Base-by-base conservation (phyloP, 2,888 invertebrate species). In the Atethmia centrago region DNA sequence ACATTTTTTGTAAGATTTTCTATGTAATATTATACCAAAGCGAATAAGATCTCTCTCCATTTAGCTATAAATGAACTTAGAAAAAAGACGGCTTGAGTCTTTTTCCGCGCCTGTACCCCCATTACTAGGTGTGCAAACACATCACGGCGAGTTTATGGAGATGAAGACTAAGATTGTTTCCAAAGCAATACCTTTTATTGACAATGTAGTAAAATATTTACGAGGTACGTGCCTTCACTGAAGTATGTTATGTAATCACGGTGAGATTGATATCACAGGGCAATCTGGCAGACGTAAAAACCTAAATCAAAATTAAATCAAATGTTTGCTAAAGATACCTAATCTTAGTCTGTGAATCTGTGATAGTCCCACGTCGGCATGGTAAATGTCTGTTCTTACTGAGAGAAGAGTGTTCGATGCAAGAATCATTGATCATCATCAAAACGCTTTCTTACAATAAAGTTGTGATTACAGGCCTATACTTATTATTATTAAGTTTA, bases 101-200 rank as follows among this genome's bases (percentile, higher is more conserved):
- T 79, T 58, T 2, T 49, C 16, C 25, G 19, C 21, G 36, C 3
- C 51, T 82, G 71, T 82, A 81, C 82, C 40, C 0, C 56, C 36
- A 80, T 80, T 66, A 76, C 77, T 16, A 36, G 51, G 21, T 68
- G 40, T 25, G 58, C 81, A 82, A 82, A 82, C 81, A 71, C 69
- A 75, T 71, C 77, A 81, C 68, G 62, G 65, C 58, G 36, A 63
- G 56, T 85, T 87, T 83, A 87, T 85, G 83, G 77, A 82, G 85
- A 85, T 85, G 83, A 85, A 69, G 61, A 62, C 61, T 16, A 58
- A 71, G 71, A 82, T 85, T 82, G 85, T 85, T 77, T 71, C 49
- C 64, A 61, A 45, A 79, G 61, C 70, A 85, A 78, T 85, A 77
- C 71, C 75, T 85, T 85, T 82, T 85, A 85, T 79, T 65, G 77